A percentile compares a stretch with the other conserved stretches of the same genome.
Conservation (phyloP, 2,888 invertebrate genomes). For the Eupithecia inturbata region DNA sequence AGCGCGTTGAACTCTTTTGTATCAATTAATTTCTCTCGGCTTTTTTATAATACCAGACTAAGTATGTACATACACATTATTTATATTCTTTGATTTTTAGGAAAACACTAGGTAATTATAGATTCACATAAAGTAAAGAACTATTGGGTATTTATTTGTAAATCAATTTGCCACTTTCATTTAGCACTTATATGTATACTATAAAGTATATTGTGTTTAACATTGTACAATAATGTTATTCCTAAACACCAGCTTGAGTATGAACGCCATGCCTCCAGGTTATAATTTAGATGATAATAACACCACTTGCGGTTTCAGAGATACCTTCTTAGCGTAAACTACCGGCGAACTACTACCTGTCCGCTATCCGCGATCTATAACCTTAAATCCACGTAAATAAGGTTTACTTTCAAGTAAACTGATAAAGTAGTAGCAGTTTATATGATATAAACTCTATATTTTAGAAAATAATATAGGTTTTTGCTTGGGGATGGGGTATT, state of each 20-base stretch:
- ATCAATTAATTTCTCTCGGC: not conserved
- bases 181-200: too few relatives aligned
- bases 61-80: too few relatives aligned
- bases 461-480: slow-evolving; percentile 16
- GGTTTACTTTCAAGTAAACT: slow-evolving; percentile 17
- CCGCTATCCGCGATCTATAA: not conserved
- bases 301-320: slow-evolving; percentile 34
- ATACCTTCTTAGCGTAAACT: slow-evolving; percentile 32
- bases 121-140: too few relatives aligned
- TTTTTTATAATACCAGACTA: not conserved
- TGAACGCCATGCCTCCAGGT: slow-evolving; percentile 27
- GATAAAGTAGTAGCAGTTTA: not conserved
- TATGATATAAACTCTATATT: not conserved
- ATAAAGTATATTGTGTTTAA: not conserved
- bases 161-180: too few relatives aligned
- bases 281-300: slow-evolving; percentile 38
- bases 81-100: too few relatives aligned
- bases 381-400: slow-evolving; percentile 3
- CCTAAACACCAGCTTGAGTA: slow-evolving; percentile 8
- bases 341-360: slow-evolving; percentile 10
- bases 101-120: too few relatives aligned
- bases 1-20: slow-evolving; percentile 11
- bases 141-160: too few relatives aligned
- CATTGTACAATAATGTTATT: slow-evolving; percentile 1
- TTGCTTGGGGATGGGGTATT: slow-evolving; percentile 9